A percentile compares a stretch with the other conserved stretches of the same genome.
phyloP scores from a whole-genome alignment of 2,113 vertebrate species.

The Oncorhynchus nerka region DNA sequence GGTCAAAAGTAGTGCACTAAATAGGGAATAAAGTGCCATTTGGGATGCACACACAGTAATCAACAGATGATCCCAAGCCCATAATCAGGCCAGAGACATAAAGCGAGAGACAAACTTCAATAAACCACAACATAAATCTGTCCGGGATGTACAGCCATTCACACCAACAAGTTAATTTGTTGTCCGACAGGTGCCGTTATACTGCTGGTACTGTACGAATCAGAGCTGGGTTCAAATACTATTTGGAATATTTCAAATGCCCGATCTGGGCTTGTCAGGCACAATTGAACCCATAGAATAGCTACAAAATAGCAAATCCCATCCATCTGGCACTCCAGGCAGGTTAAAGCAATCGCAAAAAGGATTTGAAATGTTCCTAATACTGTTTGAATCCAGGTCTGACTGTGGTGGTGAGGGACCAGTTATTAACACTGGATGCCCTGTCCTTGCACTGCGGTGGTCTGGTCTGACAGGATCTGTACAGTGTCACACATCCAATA shows the following conservation, averaged over 20 bases:
- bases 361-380: too few relatives aligned
- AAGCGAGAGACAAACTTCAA: constrained; percentile 14
- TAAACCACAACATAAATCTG: constrained; percentile 62
- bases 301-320: too few relatives aligned
- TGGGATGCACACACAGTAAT: constrained; percentile 9
- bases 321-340: too few relatives aligned
- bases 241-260: too few relatives aligned
- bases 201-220: too few relatives aligned
- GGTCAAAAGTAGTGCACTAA: too few relatives aligned
- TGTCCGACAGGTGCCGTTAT: constrained; percentile 63
- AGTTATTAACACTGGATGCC: constrained; percentile 34
- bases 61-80: constrained; percentile 41
- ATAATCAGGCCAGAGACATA: constrained; percentile 39
- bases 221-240: too few relatives aligned
- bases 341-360: too few relatives aligned
- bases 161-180: constrained; percentile 66
- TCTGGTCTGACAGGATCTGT: constrained; percentile 10
- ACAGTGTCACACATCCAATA: constrained; percentile 29
- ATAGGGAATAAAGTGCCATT: too few relatives aligned
- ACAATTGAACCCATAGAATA: too few relatives aligned
- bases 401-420: background rate
- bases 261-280: too few relatives aligned
- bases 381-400: too few relatives aligned
- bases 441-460: constrained; percentile 56
- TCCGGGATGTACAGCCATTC: constrained; percentile 48